Percentiles rank a stretch among this genome's conserved stretches.
Conservation (phyloP, 2,113 vertebrate genomes). For the Caracal caracal region DNA sequence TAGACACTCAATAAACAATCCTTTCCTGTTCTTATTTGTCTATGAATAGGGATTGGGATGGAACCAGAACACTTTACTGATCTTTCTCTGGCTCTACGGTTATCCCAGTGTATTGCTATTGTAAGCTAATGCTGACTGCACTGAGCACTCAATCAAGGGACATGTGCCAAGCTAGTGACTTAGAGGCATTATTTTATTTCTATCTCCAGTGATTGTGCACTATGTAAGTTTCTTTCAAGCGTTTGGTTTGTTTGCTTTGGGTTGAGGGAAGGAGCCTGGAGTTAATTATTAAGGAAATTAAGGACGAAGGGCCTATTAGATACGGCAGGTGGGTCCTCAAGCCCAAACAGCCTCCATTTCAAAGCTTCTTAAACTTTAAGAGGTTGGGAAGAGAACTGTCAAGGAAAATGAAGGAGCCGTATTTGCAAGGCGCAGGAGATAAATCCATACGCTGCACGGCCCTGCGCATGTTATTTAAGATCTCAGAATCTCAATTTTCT, state of each 20-base stretch:
- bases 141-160: neutral
- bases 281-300: neutral
- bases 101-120: neutral
- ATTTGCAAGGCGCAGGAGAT: neutral
- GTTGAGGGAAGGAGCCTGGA: neutral
- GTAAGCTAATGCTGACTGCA: too few relatives aligned
- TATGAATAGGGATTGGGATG: neutral
- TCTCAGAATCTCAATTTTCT: neutral
- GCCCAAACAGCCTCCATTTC: neutral
- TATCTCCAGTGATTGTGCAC: neutral
- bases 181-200: neutral
- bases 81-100: neutral
- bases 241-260: neutral
- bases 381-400: neutral
- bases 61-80: neutral
- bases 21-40: neutral
- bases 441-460: fast-evolving
- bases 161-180: too few relatives aligned
- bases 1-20: neutral
- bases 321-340: neutral
- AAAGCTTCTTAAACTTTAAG: neutral
- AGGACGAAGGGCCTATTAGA: neutral
- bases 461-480: neutral
- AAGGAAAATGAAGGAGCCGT: neutral
- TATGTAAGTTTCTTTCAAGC: neutral